These are phyloP conservation scores for Heliocidaris erythrogramma DNA, from an alignment of 35 echinoderm and acorn worm species.

Conservation along the genomic window DNA sequence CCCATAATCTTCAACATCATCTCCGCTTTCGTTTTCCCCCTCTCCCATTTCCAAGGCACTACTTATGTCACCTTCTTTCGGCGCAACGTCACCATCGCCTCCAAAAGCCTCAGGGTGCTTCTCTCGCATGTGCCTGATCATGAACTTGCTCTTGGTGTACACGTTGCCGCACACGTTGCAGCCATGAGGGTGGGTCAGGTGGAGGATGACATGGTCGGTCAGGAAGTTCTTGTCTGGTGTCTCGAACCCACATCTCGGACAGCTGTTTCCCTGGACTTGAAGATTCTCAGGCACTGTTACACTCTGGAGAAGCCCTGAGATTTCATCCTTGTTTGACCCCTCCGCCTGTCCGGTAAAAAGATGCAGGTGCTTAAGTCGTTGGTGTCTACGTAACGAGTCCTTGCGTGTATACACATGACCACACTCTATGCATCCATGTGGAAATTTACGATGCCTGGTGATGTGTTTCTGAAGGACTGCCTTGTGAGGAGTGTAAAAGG, in stretches of 20 bases:
- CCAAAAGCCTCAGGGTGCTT: neutral
- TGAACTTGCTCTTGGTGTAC: neutral
- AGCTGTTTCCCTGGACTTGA: neutral
- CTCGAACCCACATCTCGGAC: neutral
- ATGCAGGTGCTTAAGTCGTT: neutral
- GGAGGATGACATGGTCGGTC: neutral
- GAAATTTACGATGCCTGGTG: neutral
- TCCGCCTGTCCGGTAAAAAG: neutral
- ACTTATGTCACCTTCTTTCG: neutral
- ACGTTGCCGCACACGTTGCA: neutral
- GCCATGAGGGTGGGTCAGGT: neutral
- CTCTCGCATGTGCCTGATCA: slow-evolving; percentile 9
- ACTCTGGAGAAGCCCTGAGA: neutral
- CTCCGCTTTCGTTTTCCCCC: neutral
- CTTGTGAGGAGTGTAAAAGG: neutral
- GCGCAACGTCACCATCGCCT: neutral
- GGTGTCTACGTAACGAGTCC: neutral
- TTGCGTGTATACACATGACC: neutral
- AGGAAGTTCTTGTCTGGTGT: neutral
- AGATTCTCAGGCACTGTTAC: neutral
- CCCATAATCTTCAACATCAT: neutral
- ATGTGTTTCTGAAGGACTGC: neutral
- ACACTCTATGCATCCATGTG: neutral
- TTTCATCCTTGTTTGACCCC: neutral
- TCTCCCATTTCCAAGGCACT: neutral